phyloP scores from a whole-genome alignment of 2,888 invertebrate species.

The Epirrhoe alternata region DNA sequence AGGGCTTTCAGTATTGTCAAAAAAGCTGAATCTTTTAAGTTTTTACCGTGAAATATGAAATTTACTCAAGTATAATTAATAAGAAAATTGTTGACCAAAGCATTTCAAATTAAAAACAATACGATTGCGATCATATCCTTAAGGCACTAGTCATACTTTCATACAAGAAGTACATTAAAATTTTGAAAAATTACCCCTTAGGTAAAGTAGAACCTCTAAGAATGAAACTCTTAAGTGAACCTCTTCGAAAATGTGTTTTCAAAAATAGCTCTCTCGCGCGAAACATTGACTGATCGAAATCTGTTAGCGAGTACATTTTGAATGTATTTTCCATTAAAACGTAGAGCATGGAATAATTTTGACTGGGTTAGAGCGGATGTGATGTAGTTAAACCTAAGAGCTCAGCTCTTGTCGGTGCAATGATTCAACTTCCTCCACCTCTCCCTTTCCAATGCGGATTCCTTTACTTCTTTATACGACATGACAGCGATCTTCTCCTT shows the following conservation, averaged over 20 bases:
- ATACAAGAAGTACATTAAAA: not conserved
- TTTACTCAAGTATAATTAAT: too few relatives aligned
- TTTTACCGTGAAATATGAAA: not conserved
- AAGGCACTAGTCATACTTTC: not conserved
- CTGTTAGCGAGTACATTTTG: constrained; percentile 18
- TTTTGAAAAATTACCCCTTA: not conserved
- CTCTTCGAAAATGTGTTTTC: not conserved
- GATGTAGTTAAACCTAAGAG: too few relatives aligned
- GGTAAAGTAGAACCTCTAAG: not conserved
- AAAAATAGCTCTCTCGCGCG: constrained; percentile 4
- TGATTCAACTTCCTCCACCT: too few relatives aligned
- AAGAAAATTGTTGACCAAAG: too few relatives aligned
- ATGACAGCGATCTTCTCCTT: too few relatives aligned
- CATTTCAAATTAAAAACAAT: too few relatives aligned
- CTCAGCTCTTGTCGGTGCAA: too few relatives aligned
- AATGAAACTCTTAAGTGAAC: not conserved
- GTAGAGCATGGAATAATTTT: constrained; percentile 6
- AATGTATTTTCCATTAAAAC: constrained; percentile 10
- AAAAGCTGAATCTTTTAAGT: not conserved
- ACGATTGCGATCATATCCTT: too few relatives aligned
- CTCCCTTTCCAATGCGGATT: too few relatives aligned
- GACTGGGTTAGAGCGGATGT: too few relatives aligned
- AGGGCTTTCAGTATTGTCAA: not conserved
- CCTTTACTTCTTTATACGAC: too few relatives aligned
- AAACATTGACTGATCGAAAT: constrained; percentile 23